These are phyloP conservation scores for Sorex maritimensis DNA, from an alignment of 2,797 vertebrate species.

Conservation along the genomic window DNA sequence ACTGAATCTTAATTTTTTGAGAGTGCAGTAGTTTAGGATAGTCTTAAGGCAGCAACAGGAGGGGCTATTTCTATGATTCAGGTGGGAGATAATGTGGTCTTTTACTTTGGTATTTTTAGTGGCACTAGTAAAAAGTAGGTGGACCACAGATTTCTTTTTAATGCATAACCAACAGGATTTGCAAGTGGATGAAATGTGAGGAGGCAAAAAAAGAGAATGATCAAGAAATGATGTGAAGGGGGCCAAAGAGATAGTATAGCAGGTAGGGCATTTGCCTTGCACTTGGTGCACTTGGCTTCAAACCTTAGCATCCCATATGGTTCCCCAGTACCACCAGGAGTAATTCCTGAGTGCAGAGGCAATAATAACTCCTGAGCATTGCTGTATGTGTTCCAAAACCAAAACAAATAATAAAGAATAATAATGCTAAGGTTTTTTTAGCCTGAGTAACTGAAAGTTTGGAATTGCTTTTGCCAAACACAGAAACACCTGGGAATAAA, in stretches of 20 bases:
- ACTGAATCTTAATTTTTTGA: neutral
- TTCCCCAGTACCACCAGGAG: too few relatives aligned
- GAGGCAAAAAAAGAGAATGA: neutral
- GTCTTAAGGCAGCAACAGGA: too few relatives aligned
- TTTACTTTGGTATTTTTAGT: neutral
- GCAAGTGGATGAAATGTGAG: neutral
- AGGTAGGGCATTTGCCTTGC: too few relatives aligned
- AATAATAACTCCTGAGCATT: too few relatives aligned
- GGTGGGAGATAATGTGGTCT: neutral
- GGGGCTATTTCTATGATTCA: neutral
- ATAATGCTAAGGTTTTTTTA: neutral
- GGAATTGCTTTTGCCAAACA: neutral
- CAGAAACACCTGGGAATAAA: neutral
- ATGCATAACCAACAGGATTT: neutral
- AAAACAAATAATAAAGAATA: too few relatives aligned
- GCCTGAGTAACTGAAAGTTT: neutral
- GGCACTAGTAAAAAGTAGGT: neutral
- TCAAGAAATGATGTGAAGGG: neutral
- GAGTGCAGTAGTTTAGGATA: too few relatives aligned
- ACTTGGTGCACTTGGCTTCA: too few relatives aligned
- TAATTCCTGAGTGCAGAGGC: too few relatives aligned
- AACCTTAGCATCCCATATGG: too few relatives aligned
- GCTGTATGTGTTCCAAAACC: too few relatives aligned
- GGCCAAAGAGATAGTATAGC: too few relatives aligned
- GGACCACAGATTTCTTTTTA: neutral